A percentile compares a stretch with the other conserved stretches of the same genome.
Conservation (phyloP, 1,140 invertebrate species). For the Coptotermes formosanus region DNA sequence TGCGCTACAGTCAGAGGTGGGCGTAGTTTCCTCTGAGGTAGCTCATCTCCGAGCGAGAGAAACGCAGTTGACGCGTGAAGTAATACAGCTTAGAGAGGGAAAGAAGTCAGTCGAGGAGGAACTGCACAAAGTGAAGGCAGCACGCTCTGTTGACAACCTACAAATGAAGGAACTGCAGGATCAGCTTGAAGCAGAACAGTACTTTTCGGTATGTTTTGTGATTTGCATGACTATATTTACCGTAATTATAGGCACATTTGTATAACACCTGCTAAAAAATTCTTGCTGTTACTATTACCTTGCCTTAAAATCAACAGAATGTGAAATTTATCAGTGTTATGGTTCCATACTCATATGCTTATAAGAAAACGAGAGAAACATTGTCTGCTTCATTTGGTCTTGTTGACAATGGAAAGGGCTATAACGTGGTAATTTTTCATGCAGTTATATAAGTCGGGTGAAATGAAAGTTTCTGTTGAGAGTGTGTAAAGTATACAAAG, state of each 20-base stretch:
- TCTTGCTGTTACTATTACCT: too few relatives aligned
- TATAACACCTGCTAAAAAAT: too few relatives aligned
- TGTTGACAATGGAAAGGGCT: too few relatives aligned
- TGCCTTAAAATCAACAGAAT: too few relatives aligned
- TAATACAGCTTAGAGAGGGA: constrained; percentile 66
- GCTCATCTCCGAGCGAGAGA: constrained; percentile 72
- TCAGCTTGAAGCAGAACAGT: constrained; percentile 89
- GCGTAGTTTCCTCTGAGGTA: constrained; percentile 67
- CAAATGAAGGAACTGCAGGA: constrained; percentile 93
- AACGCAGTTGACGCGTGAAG: constrained; percentile 70
- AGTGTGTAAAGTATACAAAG: too few relatives aligned
- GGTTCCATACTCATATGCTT: too few relatives aligned
- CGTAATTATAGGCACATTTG: background rate
- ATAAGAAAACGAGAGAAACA: too few relatives aligned
- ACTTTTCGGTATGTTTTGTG: constrained; percentile 67
- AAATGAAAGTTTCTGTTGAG: too few relatives aligned
- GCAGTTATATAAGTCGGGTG: too few relatives aligned
- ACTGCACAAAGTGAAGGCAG: constrained; percentile 72
- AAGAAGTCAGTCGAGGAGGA: constrained; percentile 77
- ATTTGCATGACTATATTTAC: constrained; percentile 32
- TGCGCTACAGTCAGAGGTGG: constrained; percentile 70
- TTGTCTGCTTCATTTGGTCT: too few relatives aligned
- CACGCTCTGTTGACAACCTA: constrained; percentile 67
- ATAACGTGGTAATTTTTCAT: too few relatives aligned
- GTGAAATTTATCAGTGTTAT: too few relatives aligned